Evolutionary conservation across 2,888 invertebrate genomes (phyloP), one percentile per base, ranked within the genome.

Genomic region (Drosophila anomalipes): DNA sequence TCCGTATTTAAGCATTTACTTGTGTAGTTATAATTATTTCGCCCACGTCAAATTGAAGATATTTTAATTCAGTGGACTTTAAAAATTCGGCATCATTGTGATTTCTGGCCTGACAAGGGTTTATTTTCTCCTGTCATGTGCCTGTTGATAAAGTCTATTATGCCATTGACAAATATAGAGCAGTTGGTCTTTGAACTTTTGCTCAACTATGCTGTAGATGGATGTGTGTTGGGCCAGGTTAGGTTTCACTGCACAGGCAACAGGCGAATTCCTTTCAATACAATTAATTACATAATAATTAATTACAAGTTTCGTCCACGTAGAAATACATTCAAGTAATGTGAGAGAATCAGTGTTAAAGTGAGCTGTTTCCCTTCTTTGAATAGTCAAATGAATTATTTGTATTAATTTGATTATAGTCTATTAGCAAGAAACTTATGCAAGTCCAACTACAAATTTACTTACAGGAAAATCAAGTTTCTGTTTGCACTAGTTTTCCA

Each of bases 131-230:
- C 33, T 57, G 22, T 49, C 76, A 67, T 63, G 74, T 63, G 79
- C 51, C 49, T 44, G 52, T 39, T 44, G 59, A 67, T 79, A 74
- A 63, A n/a, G 19, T 14, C 32, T 37, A 60, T 63, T 79, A 63
- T 47, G 59, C 39, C 80, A 74, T 26, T 53, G 26, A 26, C 32
- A 75, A 53, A 64, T 80, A 68, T 80, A 75, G 60, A 56, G 63
- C 7, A 22, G 32, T 54, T 32, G 19, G 19, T 9, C 28, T 69
- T 39, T 68, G 26, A 54, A 32, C 49, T 19, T 28, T 19, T 10
- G 14, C 19, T 16, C 44, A 37, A 1, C 14, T 37, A 14, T 12
- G 6, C n/a, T 2, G 3, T 6, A 68, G 69, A 68, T 68, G 26
- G 10, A 19, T 33, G 19, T 49, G 22, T 26, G 41, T 52, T 70